Conservation (phyloP, 2,113 vertebrate species). For the Maccullochella peelii region DNA sequence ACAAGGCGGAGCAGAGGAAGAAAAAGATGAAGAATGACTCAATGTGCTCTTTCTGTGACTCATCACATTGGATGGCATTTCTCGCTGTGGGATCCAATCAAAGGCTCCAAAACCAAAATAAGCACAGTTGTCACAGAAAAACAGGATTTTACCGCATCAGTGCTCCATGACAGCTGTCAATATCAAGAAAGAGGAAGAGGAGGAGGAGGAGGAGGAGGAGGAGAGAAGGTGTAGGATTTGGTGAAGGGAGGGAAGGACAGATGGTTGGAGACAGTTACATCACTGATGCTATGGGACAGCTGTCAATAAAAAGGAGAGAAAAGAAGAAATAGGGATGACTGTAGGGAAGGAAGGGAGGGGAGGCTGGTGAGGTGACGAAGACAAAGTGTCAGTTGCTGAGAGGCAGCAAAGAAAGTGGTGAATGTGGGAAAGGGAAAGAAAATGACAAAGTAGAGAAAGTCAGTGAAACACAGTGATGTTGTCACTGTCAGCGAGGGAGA, state of each 20-base stretch:
- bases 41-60: constrained; percentile 49
- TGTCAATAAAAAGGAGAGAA: constrained; percentile 62
- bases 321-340: constrained; percentile 45
- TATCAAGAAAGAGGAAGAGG: constrained; percentile 22
- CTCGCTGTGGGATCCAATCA: constrained; percentile 47
- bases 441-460: constrained; percentile 62
- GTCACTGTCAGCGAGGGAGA: constrained; percentile 45
- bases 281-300: constrained; percentile 68
- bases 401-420: constrained; percentile 33
- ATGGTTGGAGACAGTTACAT: constrained; percentile 47
- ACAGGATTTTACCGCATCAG: background rate
- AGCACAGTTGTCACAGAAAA: constrained; percentile 51
- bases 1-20: background rate
- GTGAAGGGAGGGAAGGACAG: constrained; percentile 39
- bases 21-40: constrained; percentile 26
- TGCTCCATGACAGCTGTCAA: constrained; percentile 69
- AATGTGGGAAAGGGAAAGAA: constrained; percentile 29
- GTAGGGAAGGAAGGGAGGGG: constrained; percentile 23
- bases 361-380: constrained; percentile 41
- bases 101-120: constrained; percentile 57
- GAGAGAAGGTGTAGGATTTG: constrained; percentile 31
- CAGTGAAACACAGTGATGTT: constrained; percentile 47
- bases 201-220: background rate
- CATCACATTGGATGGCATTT: constrained; percentile 36
- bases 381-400: constrained; percentile 52